Evolutionary conservation across 92 coral and sea anemone species (phyloP), one percentile per base, ranked within the genome.

Genomic region (Parazoanthus darwini): DNA sequence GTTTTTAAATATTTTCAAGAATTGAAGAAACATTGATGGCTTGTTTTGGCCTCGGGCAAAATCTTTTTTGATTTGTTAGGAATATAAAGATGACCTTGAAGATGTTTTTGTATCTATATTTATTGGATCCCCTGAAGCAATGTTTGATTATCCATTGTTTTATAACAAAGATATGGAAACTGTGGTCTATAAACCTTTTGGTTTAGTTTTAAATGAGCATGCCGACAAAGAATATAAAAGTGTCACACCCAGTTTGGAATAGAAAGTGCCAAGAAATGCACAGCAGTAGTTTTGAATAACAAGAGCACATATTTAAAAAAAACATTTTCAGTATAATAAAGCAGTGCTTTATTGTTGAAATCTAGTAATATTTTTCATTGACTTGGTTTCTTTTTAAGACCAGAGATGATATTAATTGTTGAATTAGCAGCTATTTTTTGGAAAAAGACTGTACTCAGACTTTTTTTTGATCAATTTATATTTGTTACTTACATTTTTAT

Each of bases 21-120:
- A 29, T 29, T 29, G 33, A 29, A 29, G 33, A 29, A 29, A 38
- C 46, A 76, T 3, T 39, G 46, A 18, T 4, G 1, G 70, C 70
- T 20, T 76, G 39, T 76, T 37, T 33, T 76, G 79, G 51, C 79
- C 79, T 76, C 29, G 9, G 79, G 79, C 79, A 76, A 37, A 74
- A 13, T 13, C 7, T 16, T 36, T 5, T 74, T 74, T 8, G 22
- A 74, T 37, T 74, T 74, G 16, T 37, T 74, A 38, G 79, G 37
- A 13, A 7, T 23, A 37, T 20, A 63, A 36, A 39, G 51, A 76
- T 76, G 26, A 76, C 79, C 79, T 76, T 74, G 23, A 76, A 15
- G 46, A 76, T 18, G 2, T 5, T 36, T 16, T 76, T 76, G 23
- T 39, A 76, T 6, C 25, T 76, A 9, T 76, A 76, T 72, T 72